Base-by-base conservation (phyloP, 2,113 vertebrate genomes). In the Gavia stellata region DNA sequence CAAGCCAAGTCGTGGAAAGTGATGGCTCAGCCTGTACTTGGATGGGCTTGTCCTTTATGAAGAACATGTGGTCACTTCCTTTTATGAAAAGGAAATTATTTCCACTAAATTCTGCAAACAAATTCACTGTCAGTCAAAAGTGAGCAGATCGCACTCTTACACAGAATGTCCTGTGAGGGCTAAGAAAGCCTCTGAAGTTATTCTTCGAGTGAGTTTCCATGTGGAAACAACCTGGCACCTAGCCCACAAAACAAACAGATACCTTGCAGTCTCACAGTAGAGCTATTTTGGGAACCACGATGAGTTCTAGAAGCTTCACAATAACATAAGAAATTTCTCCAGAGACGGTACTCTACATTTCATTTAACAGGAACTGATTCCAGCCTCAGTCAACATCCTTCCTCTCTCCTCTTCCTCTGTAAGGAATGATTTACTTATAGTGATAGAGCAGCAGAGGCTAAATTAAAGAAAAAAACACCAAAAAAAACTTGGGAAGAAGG, bases 241-340 rank as follows among this genome's bases (percentile, higher is more conserved):
- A 58, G 75, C 85, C 88, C 45, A 81, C 90, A 93, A 86, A 93
- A 93, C 52, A 91, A 89, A 82, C 78, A 94, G 91, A 94, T 68
- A 96, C 74, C 66, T 89, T 81, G n/a, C 40, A 85, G 65, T 47
- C 77, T 84, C 61, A 84, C 77, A 84, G 56, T 16, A 90, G 53
- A 81, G 55, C 63, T 97, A 92, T 94, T 95, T 58, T 83, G 28
- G 59, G 67, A 95, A 74, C 23, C 9, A 58, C 9, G 7, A 70
- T 38, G 68, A 90, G 40, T 90, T 95, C 92, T 92, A 88, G 88
- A 94, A 94, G 72, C 63, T 81, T 94, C 80, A 86, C 58, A 86
- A 25, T n/a, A 86, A 55, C 6, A 4, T 7, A 85, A 40, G 18
- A 90, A 56, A 91, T 56, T 70, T 96, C 66, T 93, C 49, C 34